phyloP scores from a whole-genome alignment of 2,113 vertebrate species.

The Xiphophorus couchianus region DNA sequence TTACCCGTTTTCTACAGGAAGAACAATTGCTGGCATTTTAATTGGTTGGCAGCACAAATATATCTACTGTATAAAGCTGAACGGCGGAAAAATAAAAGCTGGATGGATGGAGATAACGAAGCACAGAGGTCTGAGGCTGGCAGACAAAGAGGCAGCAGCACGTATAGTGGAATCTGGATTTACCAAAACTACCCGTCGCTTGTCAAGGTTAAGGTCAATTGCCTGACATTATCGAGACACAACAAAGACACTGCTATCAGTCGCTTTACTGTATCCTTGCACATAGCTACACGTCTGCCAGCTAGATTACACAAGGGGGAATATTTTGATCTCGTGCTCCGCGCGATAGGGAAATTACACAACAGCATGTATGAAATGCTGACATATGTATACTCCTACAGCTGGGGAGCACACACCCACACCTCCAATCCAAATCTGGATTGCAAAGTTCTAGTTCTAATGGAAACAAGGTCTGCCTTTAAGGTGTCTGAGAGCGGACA shows the following conservation, averaged over 20 bases:
- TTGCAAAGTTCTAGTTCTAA: background rate
- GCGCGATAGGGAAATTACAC: constrained; percentile 61
- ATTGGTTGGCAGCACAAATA: too few relatives aligned
- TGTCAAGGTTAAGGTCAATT: constrained; percentile 75
- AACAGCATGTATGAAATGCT: constrained; percentile 60
- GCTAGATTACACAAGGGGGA: constrained; percentile 57
- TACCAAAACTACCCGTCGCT: constrained; percentile 60
- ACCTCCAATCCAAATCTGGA: background rate
- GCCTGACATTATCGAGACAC: constrained; percentile 73
- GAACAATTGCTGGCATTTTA: too few relatives aligned
- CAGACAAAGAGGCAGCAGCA: constrained; percentile 65
- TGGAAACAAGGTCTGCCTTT: background rate
- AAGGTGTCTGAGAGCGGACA: constrained; percentile 4
- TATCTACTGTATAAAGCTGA: background rate
- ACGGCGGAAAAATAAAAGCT: background rate
- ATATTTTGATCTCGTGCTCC: constrained; percentile 65
- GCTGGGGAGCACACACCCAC: constrained; percentile 36
- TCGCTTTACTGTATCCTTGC: constrained; percentile 45
- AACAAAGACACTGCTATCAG: constrained; percentile 71
- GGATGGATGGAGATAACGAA: background rate
- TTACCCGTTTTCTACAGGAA: too few relatives aligned
- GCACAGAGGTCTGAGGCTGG: constrained; percentile 29
- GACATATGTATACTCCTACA: constrained; percentile 56
- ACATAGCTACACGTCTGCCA: constrained; percentile 27
- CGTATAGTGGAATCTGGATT: constrained; percentile 68